A percentile compares a stretch with the other conserved stretches of the same genome.
phyloP scores from a whole-genome alignment of 2,797 vertebrate genomes.

The Ara ararauna region DNA sequence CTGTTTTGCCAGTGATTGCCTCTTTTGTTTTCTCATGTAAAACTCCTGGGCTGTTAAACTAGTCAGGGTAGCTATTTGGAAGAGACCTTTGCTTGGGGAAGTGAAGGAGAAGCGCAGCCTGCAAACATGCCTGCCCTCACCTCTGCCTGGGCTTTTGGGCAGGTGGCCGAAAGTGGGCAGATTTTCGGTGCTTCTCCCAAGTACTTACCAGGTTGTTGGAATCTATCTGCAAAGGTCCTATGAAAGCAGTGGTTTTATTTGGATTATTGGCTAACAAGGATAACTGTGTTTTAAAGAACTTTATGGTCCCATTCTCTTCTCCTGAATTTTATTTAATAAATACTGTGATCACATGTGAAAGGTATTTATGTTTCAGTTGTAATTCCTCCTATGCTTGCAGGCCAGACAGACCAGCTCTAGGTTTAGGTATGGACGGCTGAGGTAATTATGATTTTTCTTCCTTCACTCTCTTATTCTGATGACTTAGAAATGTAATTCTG shows the following conservation, averaged over 20 bases:
- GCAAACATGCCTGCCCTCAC: background rate
- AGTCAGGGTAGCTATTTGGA: background rate
- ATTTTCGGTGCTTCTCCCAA: background rate
- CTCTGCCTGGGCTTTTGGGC: background rate
- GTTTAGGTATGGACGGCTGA: background rate
- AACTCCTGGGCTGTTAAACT: background rate
- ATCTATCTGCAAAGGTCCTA: background rate
- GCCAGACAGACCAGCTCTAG: background rate
- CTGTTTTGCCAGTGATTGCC: background rate
- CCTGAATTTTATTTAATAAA: background rate
- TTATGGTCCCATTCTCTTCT: background rate
- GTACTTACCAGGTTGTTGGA: background rate
- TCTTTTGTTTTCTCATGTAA: background rate
- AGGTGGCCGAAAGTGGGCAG: background rate
- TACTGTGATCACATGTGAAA: background rate
- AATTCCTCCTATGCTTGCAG: background rate
- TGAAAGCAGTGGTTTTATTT: background rate
- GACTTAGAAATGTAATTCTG: background rate
- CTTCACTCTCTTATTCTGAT: background rate
- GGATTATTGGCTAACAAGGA: background rate
- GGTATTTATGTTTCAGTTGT: background rate
- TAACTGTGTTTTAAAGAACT: background rate
- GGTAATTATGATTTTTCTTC: background rate
- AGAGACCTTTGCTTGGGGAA: background rate
- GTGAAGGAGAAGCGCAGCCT: background rate